phyloP scores from a whole-genome alignment of 2,113 vertebrate species.

The Gulo gulo region DNA sequence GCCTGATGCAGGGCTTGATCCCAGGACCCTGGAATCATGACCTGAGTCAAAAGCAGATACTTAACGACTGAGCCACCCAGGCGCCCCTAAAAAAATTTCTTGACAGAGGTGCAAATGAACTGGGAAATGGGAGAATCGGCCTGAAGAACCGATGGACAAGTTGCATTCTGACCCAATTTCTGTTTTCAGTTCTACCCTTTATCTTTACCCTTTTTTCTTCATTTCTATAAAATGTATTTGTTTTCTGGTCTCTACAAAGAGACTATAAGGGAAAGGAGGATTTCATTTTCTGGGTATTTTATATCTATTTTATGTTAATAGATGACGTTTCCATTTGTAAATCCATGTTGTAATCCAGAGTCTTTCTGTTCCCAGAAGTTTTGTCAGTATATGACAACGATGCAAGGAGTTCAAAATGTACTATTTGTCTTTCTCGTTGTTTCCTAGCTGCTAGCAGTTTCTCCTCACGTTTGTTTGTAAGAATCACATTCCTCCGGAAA shows the following conservation, averaged over 20 bases:
- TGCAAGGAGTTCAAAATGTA: not conserved
- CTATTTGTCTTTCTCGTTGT: not conserved
- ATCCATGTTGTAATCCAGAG: not conserved
- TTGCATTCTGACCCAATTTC: not conserved
- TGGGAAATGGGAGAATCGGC: not conserved
- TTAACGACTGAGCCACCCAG: not conserved
- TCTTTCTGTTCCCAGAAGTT: not conserved
- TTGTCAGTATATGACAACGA: not conserved
- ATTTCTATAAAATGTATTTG: not conserved
- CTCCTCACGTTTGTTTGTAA: not conserved
- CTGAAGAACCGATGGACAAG: not conserved
- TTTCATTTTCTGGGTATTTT: not conserved
- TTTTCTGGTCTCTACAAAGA: not conserved
- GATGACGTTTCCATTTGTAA: not conserved
- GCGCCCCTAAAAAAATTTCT: not conserved
- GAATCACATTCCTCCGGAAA: not conserved
- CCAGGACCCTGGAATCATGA: not conserved
- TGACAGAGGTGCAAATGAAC: not conserved
- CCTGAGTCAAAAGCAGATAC: not conserved
- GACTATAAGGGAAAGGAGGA: not conserved
- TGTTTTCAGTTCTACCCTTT: not conserved
- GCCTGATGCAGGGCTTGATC: not conserved
- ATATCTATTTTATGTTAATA: not conserved
- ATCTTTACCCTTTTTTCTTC: not conserved
- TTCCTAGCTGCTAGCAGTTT: not conserved